Conservation (phyloP, 2,797 vertebrate species). For the Falco biarmicus region DNA sequence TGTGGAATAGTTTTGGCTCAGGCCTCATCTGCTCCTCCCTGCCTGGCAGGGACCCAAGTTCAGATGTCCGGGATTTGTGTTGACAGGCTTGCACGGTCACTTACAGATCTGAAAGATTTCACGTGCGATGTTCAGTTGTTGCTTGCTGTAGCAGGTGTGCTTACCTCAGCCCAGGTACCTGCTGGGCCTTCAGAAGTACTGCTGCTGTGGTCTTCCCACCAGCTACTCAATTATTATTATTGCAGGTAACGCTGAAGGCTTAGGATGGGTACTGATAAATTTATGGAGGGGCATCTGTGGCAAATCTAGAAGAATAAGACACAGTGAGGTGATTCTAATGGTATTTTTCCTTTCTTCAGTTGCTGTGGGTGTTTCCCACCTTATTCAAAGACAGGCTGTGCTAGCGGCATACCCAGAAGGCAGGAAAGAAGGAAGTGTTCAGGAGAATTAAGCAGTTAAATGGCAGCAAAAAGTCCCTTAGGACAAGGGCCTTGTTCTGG, state of each 20-base stretch:
- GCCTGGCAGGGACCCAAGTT: too few relatives aligned
- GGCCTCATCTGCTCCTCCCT: neutral
- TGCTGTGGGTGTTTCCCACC: neutral
- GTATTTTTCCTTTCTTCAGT: neutral
- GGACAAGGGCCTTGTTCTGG: neutral
- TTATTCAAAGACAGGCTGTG: neutral
- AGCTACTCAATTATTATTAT: neutral
- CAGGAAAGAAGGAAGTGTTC: neutral
- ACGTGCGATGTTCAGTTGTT: neutral
- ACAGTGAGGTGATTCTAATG: neutral
- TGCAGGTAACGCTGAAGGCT: neutral
- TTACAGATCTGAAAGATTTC: neutral
- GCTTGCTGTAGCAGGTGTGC: neutral
- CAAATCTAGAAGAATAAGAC: neutral
- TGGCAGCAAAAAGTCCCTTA: neutral
- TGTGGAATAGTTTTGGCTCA: neutral
- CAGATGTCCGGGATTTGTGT: fast-evolving
- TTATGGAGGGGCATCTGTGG: neutral
- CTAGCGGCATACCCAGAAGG: neutral
- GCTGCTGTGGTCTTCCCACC: neutral
- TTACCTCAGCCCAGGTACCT: neutral
- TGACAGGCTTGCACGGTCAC: neutral
- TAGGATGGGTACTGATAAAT: neutral
- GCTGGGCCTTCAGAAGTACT: neutral
- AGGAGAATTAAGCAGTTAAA: neutral